phyloP scores from a whole-genome alignment of 2,888 invertebrate species.

The Theretra japonica region DNA sequence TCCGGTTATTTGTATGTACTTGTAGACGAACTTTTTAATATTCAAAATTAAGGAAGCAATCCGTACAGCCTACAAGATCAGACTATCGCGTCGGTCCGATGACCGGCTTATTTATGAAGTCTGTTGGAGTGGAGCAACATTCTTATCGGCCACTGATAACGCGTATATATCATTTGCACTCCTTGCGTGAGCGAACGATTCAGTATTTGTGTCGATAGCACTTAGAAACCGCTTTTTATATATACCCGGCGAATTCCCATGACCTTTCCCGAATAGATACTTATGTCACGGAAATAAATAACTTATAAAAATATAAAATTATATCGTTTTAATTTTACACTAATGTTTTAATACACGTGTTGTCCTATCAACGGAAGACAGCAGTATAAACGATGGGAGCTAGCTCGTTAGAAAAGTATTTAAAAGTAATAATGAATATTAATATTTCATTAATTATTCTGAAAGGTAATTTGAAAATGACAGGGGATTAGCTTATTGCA shows the following conservation, averaged over 20 bases:
- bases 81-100: constrained; percentile 56
- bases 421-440: background rate
- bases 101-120: constrained; percentile 67
- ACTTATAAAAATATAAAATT: background rate
- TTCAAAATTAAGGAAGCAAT: constrained; percentile 27
- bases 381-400: background rate
- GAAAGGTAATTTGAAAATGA: background rate
- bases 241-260: constrained; percentile 42
- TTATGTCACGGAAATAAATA: background rate
- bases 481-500: background rate
- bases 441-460: background rate
- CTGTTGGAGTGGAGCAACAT: constrained; percentile 60
- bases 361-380: background rate
- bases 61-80: constrained; percentile 44
- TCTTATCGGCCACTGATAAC: constrained; percentile 78
- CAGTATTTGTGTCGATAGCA: constrained; percentile 49
- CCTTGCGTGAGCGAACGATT: constrained; percentile 44
- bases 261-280: constrained; percentile 34
- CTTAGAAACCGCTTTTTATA: constrained; percentile 38
- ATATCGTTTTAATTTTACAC: background rate
- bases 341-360: too few relatives aligned
- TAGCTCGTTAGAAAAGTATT: background rate
- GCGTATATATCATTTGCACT: constrained; percentile 72
- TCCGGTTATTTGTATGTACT: background rate
- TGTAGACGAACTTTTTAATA: constrained; percentile 12